Evolutionary conservation across 2,797 vertebrate species (phyloP), one percentile per base, ranked within the genome.

Genomic region (Mormyrops boulengeri): DNA sequence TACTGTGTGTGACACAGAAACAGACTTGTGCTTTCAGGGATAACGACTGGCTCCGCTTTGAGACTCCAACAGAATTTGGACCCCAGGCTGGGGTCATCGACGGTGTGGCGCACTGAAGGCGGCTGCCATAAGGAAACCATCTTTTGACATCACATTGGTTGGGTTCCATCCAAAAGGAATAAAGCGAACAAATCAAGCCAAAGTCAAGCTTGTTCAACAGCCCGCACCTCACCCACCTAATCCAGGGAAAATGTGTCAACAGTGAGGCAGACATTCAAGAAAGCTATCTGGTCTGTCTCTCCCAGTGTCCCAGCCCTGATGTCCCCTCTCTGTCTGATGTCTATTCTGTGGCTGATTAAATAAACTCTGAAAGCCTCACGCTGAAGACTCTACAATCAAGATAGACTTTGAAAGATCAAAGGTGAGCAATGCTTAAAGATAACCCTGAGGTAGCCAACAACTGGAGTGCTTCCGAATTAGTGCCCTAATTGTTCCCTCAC

Each of bases 331-430:
- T 47, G 26, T 66, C 84, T 90, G 60, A 17, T 62, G 17, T 52
- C 80, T 53, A 19, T 34, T 11, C 47, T 53, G n/a, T 69, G 57
- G 52, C 57, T 55, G 55, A 85, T 85, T 85, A 50, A 85, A 85
- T 85, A 53, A 38, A 88, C 44, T 44, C 47, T 90, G 80, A 85
- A 53, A 88, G 55, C 34, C 34, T 55, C 60, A 44, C 52, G 60
- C 26, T 85, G 89, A 44, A 85, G 90, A 86, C 88, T 85, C 84
- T 77, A 89, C 85, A 47, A 90, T 90, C 82, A 86, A 57, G 26
- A 85, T 41, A 88, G 66, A 90, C 89, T 82, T 88, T 90, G 89
- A 90, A 57, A 50, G 77, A 90, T 90, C 88, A 88, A 90, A 89
- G 90, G 90, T 85, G 85, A 73, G 57, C 52, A 57, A 52, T 85